Percentiles rank a stretch among this genome's conserved stretches.
Conservation (phyloP, 2,113 vertebrate species). For the Danio rerio region GRCz12tu NC_133189.1:26579001-26579500, state of each 20-base stretch:
- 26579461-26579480: background rate
- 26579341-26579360: constrained; percentile 20
- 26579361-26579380: constrained; percentile 28
- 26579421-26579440: constrained; percentile 6
- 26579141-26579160: constrained; percentile 38
- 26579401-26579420: background rate
- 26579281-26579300: constrained; percentile 50
- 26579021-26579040: constrained; percentile 68
- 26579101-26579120: constrained; percentile 13
- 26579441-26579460: background rate
- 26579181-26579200: constrained; percentile 40
- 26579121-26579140: constrained; percentile 55
- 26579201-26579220: constrained; percentile 54
- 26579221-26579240: constrained; percentile 54
- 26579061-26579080: constrained; percentile 25
- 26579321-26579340: background rate
- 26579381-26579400: constrained; percentile 30
- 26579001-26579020: constrained; percentile 73
- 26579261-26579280: constrained; percentile 45
- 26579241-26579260: constrained; percentile 53
- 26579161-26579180: constrained; percentile 47
- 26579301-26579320: constrained; percentile 10
- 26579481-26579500: background rate
- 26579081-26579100: constrained; percentile 23
- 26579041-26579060: constrained; percentile 36